phyloP scores from a whole-genome alignment of 2,888 invertebrate genomes.

The Drosophila ustulata region DNA sequence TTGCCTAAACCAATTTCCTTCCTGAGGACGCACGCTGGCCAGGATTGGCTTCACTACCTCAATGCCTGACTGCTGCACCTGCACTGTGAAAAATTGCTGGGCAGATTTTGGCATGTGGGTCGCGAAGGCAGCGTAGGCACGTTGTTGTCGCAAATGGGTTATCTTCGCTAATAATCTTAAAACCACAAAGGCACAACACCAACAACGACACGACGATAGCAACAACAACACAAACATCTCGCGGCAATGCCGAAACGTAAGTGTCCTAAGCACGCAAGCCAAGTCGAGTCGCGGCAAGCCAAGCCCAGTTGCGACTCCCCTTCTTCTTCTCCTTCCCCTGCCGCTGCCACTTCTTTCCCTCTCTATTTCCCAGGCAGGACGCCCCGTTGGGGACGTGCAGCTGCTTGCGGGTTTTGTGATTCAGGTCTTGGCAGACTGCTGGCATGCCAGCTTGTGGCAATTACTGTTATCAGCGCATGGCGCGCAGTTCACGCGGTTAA shows the following conservation, averaged over 20 bases:
- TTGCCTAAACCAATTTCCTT: constrained; percentile 84
- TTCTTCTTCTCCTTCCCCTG: not conserved
- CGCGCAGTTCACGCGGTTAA: constrained; percentile 80
- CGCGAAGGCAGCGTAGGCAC: constrained; percentile 42
- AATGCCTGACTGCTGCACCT: constrained; percentile 41
- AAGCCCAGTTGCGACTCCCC: constrained; percentile 27
- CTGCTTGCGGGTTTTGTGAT: constrained; percentile 55
- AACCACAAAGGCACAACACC: constrained; percentile 68
- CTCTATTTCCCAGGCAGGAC: constrained; percentile 1
- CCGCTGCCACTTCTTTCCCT: not conserved
- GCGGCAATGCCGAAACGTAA: constrained; percentile 67
- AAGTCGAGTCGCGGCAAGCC: constrained; percentile 28
- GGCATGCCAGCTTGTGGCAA: constrained; percentile 78
- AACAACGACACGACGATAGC: constrained; percentile 37
- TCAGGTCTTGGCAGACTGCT: constrained; percentile 50
- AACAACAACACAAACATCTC: constrained; percentile 45
- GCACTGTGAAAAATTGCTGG: constrained; percentile 71
- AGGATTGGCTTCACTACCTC: constrained; percentile 3
- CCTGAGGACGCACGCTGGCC: constrained; percentile 45
- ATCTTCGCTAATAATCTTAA: constrained; percentile 78
- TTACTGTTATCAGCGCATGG: constrained; percentile 80
- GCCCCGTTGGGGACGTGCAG: constrained; percentile 20
- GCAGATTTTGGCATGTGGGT: constrained; percentile 47
- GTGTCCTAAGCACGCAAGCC: constrained; percentile 73
- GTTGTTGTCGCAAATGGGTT: constrained; percentile 70